These are phyloP conservation scores for Urophycis tenuis DNA, from an alignment of 2,797 vertebrate genomes.

Conservation along the genomic window DNA sequence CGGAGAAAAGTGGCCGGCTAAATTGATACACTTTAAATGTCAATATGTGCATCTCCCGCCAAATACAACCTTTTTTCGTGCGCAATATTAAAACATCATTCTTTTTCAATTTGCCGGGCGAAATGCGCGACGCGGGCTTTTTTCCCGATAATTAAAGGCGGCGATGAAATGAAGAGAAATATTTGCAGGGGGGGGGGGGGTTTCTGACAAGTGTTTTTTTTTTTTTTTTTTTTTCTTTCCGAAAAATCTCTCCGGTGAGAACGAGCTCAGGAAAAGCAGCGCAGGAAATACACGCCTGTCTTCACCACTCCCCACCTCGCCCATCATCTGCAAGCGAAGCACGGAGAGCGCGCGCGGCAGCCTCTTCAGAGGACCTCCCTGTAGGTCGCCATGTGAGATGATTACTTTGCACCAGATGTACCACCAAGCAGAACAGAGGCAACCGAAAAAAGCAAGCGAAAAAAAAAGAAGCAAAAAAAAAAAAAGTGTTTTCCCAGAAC, in stretches of 20 bases:
- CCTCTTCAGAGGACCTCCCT: background rate
- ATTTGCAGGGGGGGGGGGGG: no score
- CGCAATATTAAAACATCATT: background rate
- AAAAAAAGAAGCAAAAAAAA: no score
- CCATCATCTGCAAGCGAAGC: background rate
- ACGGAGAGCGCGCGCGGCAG: no score
- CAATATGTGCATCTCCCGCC: background rate
- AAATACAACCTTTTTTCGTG: background rate
- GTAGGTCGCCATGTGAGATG: background rate
- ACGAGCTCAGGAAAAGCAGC: background rate
- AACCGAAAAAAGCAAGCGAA: no score
- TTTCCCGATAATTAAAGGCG: background rate
- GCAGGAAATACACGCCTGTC: background rate
- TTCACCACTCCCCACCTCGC: background rate
- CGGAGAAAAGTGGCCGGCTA: background rate
- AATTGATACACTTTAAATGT: background rate
- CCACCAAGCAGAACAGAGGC: background rate
- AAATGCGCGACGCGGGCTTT: background rate
- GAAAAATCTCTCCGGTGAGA: no score
- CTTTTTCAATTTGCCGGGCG: background rate
- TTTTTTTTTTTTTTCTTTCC: no score
- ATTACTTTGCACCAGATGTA: background rate
- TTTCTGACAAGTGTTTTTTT: background rate
- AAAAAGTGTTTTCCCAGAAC: background rate
- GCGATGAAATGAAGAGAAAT: background rate